A percentile compares a stretch with the other conserved stretches of the same genome.
Evolutionary conservation across 1,140 invertebrate species (phyloP).

Genomic region (Cydia splendana): DNA sequence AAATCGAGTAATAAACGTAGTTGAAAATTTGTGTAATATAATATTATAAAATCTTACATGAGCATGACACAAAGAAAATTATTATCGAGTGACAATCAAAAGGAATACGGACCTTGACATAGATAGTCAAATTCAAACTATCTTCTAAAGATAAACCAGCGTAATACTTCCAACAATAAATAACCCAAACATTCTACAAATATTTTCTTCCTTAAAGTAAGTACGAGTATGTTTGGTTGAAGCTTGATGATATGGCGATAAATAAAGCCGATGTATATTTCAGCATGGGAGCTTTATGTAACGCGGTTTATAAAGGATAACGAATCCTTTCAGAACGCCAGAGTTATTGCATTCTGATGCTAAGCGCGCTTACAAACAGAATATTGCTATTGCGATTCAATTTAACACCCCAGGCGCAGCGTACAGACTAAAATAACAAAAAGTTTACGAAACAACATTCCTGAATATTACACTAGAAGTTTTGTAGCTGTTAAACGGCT

Average conservation of each 20-base stretch:
- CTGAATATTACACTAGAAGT: not conserved
- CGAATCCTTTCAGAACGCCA: slow-evolving; percentile 16
- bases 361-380: slow-evolving; percentile 27
- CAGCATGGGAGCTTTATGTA: slow-evolving; percentile 27
- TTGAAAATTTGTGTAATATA: not conserved
- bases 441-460: not conserved
- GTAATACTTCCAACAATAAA: too few species aligned
- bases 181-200: not conserved
- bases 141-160: too few species aligned
- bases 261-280: slow-evolving; percentile 19
- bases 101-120: too few species aligned
- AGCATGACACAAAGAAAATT: too few species aligned
- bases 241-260: slow-evolving; percentile 24
- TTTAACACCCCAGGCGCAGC: not conserved
- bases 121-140: too few species aligned
- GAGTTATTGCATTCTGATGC: slow-evolving; percentile 33
- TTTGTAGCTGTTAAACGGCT: not conserved
- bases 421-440: slow-evolving; percentile 11
- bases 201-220: slow-evolving; percentile 3
- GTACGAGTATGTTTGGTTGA: slow-evolving; percentile 2
- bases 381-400: slow-evolving; percentile 26
- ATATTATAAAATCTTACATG: not conserved
- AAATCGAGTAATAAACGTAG: not conserved
- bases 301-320: slow-evolving; percentile 33
- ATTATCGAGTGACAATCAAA: too few species aligned